These are phyloP conservation scores for Drosophila truncata DNA, from an alignment of 1,140 invertebrate species.

Conservation along the genomic window DNA sequence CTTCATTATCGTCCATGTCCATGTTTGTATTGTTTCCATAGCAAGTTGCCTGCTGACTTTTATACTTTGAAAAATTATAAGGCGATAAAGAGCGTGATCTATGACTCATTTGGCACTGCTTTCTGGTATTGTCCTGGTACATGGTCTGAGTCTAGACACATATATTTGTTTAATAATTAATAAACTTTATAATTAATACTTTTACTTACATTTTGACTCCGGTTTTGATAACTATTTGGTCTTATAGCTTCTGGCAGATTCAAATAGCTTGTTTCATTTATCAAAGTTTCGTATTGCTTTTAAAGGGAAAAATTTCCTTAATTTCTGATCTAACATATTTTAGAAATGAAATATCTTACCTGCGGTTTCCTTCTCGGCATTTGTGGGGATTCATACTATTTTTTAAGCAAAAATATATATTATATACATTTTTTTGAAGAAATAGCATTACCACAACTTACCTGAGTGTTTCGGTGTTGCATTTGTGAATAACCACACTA, in stretches of 20 bases:
- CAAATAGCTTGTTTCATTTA: constrained; percentile 33
- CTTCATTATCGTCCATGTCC: not conserved
- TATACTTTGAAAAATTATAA: not conserved
- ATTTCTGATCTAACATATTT: not conserved
- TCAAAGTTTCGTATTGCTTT: constrained; percentile 11
- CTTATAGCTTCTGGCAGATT: not conserved
- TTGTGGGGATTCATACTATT: not conserved
- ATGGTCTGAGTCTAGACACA: not conserved
- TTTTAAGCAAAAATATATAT: not conserved
- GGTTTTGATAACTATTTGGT: not conserved
- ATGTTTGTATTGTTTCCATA: not conserved
- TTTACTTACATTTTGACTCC: constrained; percentile 18
- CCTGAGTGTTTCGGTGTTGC: not conserved
- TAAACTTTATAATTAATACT: not conserved
- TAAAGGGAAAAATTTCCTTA: not conserved
- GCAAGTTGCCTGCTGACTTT: not conserved
- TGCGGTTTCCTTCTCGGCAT: not conserved
- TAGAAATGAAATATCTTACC: not conserved
- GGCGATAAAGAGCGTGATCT: not conserved
- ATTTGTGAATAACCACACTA: not conserved
- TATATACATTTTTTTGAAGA: not conserved
- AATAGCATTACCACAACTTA: not conserved
- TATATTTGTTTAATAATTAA: too few species aligned
- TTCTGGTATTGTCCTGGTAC: not conserved
- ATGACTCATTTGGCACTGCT: not conserved